Conservation (phyloP, 2,797 vertebrate genomes). For the Leuciscus waleckii region DNA sequence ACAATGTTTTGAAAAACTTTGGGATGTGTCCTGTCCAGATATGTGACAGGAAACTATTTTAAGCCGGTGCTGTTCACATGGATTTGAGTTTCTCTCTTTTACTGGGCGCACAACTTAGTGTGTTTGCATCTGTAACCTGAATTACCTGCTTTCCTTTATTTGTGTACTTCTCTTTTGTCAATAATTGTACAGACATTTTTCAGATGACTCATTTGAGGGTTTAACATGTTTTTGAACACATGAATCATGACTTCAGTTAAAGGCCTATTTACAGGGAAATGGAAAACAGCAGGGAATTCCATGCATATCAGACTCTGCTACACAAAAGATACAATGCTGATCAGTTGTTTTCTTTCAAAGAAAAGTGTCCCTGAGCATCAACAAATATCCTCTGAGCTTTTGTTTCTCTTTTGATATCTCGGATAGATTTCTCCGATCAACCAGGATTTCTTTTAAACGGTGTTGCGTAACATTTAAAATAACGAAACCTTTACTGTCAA, state of each 20-base stretch:
- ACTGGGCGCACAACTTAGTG: not conserved
- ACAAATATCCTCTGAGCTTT: not conserved
- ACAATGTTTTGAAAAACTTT: not conserved
- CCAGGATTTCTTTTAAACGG: not conserved
- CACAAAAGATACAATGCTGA: not conserved
- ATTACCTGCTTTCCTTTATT: conserved; percentile 25
- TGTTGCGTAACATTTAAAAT: not conserved
- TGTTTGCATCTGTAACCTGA: conserved; percentile 19
- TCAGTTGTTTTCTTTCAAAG: not conserved
- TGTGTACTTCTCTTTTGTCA: conserved; percentile 24
- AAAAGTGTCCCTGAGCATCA: not conserved
- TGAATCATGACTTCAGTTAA: not conserved
- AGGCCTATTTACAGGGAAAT: not conserved
- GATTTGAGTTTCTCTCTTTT: not conserved
- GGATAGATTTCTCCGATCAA: not conserved
- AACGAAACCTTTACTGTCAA: not conserved
- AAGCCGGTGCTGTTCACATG: not conserved
- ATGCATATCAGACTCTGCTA: not conserved
- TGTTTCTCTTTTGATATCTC: not conserved
- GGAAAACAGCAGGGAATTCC: conserved; percentile 2
- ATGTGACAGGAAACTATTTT: not conserved
- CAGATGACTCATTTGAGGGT: conserved; percentile 8
- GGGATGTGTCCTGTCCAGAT: not conserved
- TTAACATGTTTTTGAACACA: not conserved
- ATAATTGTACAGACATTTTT: conserved; percentile 11